Conservation (phyloP, 2,113 vertebrate species). For the Pluvialis apricaria region DNA sequence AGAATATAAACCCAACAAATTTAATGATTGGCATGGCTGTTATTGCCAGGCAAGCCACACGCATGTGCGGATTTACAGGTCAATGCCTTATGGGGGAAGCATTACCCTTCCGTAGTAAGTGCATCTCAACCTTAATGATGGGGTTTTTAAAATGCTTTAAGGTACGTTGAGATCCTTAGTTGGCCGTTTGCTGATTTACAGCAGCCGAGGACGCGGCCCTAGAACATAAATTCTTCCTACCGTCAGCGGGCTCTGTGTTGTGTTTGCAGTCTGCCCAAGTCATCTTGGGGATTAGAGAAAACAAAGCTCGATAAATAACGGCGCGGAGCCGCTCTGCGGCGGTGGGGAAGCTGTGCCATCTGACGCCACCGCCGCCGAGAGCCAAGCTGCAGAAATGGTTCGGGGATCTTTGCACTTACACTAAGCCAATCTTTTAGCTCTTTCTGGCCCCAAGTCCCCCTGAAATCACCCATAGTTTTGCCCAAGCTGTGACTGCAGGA, state of each 20-base stretch:
- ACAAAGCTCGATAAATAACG: neutral
- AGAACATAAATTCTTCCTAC: neutral
- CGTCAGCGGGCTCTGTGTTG: fast-evolving
- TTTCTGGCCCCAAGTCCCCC: neutral
- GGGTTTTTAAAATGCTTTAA: neutral
- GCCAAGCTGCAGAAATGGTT: neutral
- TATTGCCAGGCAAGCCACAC: neutral
- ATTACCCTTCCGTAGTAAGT: neutral
- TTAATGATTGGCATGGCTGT: neutral
- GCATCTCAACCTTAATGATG: neutral
- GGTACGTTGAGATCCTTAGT: fast-evolving
- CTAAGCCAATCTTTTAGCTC: neutral
- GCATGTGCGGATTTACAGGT: neutral
- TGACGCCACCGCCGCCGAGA: fast-evolving
- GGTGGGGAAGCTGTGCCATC: neutral
- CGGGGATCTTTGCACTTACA: neutral
- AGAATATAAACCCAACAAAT: neutral
- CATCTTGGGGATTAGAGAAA: neutral
- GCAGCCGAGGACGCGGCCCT: neutral
- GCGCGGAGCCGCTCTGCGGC: fast-evolving
- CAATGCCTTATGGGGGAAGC: neutral
- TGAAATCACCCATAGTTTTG: neutral
- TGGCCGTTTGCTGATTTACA: neutral
- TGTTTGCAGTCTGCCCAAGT: neutral
- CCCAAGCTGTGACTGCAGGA: neutral